Evolutionary conservation across 2,113 vertebrate species (phyloP), one percentile per base, ranked within the genome.

Genomic region (Ramphastos sulfuratus): DNA sequence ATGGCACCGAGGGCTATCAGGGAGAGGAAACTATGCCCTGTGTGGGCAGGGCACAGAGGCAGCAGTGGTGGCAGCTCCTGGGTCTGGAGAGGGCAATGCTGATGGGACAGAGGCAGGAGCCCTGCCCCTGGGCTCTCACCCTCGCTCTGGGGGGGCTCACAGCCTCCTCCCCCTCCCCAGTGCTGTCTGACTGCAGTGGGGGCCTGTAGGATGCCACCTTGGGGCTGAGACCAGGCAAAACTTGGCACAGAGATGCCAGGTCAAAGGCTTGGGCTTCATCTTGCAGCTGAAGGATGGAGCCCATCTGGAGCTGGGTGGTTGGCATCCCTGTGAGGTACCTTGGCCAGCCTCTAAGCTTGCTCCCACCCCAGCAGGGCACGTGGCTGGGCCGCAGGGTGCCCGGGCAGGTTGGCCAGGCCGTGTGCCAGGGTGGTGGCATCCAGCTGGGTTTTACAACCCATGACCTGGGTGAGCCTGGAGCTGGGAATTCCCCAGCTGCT

Each of bases 401-500:
- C 0, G 1, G 87, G 46, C 80, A 88, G 56, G 89, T 56, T 0
- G 1, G 54, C 66, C 6, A 0, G 2, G 5, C 37, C 1, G 1
- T 6, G 20, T 42, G 33, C 50, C 2, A 0, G 10, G 9, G 35
- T 7, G 2, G 25, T 30, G 78, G 23, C 71, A 2, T 8, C 1
- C 0, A 0, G 55, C 1, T 60, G 81, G 55, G 52, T 67, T 91
- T 89, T 74, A 58, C 72, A 76, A 24, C 64, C 60, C 21, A 3
- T 5, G 33, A 73, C 65, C 65, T 89, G 88, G 73, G 60, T 81
- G 93, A 92, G 27, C n/a, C 44, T 7, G 10, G 81, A 81, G 77
- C 30, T 4, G 24, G 92, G 95, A 92, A 95, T 75, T 95, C 66
- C 95, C 92, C 82, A 0, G 30, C 33, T n/a, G 27, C 44, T 0